A percentile compares a stretch with the other conserved stretches of the same genome.
phyloP scores from a whole-genome alignment of 2,113 vertebrate genomes.

The Clarias batrachus region DNA sequence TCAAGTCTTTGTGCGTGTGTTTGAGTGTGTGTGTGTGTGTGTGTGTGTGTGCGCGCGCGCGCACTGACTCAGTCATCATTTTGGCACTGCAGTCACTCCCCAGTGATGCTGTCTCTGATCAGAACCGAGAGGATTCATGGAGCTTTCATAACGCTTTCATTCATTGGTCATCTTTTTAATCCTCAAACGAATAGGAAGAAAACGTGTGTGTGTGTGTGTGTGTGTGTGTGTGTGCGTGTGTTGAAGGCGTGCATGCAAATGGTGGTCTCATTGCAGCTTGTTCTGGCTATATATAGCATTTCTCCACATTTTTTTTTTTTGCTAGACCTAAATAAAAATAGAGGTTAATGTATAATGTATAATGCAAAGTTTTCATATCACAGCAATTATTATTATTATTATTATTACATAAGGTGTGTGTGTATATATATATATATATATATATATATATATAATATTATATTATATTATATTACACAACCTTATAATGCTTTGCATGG shows the following conservation, averaged over 20 bases:
- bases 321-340: neutral
- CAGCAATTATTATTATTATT: slow-evolving; percentile 6
- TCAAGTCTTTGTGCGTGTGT: slow-evolving; percentile 4
- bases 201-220: neutral
- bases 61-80: slow-evolving; percentile 9
- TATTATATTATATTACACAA: neutral
- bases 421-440: too few species aligned
- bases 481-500: too few species aligned
- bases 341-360: neutral
- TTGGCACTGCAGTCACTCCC: slow-evolving; percentile 36
- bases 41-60: neutral
- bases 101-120: neutral
- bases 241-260: slow-evolving; percentile 24
- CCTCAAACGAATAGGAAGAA: neutral
- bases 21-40: slow-evolving; percentile 2
- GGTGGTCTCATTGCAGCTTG: slow-evolving; percentile 22
- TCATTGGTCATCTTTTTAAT: slow-evolving; percentile 7
- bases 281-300: neutral
- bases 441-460: too few species aligned
- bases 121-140: neutral
- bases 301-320: neutral
- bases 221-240: neutral
- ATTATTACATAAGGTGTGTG: too few species aligned
- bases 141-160: neutral
- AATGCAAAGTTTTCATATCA: neutral